Base-by-base conservation (phyloP, 1,140 invertebrate species). In the Yoshiicerus persimilis region DNA sequence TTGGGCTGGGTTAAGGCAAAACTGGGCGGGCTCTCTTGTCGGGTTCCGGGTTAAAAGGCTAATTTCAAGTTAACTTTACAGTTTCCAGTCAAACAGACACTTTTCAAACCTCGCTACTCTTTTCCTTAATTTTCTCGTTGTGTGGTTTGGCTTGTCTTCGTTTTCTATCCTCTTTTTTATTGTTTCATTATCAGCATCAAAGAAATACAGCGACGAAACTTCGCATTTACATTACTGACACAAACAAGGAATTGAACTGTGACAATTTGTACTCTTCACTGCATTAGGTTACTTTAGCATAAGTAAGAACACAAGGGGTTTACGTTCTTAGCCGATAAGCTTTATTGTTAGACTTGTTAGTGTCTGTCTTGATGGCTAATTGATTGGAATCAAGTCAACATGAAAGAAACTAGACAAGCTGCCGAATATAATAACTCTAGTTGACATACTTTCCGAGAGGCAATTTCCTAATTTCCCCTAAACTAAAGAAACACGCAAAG, bases 11-110 rank as follows among this genome's bases (percentile, higher is more conserved):
- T 62, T 47, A 84, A 84, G 83, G 23, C 38, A 80, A 80, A 84
- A 47, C 83, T 84, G 83, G 83, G 83, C 83, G 83, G 83, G 38
- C 83, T 84, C 38, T 84, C 25, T 30, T 84, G 83, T 84, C 83
- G 39, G 39, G 83, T 84, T 84, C 83, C 38, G 83, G 83, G 83
- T 84, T 84, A 84, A 41, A 84, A 56, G 83, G 83, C 83, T 84
- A 84, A 84, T 84, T 84, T 84, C 41, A 84, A 84, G 20, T 84
- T 56, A 84, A 84, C 83, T 84, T 62, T 41, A 84, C 83, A 56
- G 11, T 47, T 47, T n/a, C 23, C 16, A 84, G 83, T 41, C 83
- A 84, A 39, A 84, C 38, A 84, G 83, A 84, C 38, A 56, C 83
- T 41, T 84, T 41, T 23, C 83, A 23, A 84, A 38, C 38, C 30